phyloP scores from a whole-genome alignment of 2,797 vertebrate species.

The Lepilemur septentrionalis region DNA sequence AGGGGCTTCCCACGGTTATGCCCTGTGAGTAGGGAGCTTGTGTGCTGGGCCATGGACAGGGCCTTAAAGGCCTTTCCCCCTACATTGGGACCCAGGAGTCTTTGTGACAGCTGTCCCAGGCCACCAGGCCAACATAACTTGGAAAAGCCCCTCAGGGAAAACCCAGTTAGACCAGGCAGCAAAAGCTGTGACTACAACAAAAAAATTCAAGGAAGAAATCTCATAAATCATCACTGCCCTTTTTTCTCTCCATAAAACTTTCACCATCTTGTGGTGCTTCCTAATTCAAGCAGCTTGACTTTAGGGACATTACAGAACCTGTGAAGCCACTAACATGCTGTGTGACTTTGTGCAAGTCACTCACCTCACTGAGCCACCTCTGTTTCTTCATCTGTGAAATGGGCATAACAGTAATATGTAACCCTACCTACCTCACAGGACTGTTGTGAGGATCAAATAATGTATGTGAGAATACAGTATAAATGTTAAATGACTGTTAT shows the following conservation, averaged over 20 bases:
- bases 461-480: conserved; percentile 30
- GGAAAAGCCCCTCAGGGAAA: not conserved
- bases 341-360: conserved; percentile 56
- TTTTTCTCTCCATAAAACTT: conserved; percentile 34
- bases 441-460: conserved; percentile 75
- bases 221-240: not conserved
- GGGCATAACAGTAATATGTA: conserved; percentile 53
- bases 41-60: not conserved
- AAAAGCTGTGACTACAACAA: not conserved
- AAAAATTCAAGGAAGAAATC: not conserved
- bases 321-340: conserved; percentile 44
- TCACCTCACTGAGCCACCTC: conserved; percentile 66
- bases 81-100: not conserved
- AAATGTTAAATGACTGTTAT: not conserved
- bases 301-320: conserved; percentile 34
- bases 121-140: not conserved
- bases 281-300: conserved; percentile 58
- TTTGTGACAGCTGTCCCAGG: not conserved
- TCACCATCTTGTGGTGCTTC: conserved; percentile 62
- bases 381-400: conserved; percentile 68
- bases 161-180: not conserved
- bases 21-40: not conserved
- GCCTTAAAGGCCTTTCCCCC: not conserved
- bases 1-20: not conserved
- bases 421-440: conserved; percentile 78